Evolutionary conservation across 2,888 invertebrate genomes (phyloP).

Genomic region (Tortricodes alternella): DNA sequence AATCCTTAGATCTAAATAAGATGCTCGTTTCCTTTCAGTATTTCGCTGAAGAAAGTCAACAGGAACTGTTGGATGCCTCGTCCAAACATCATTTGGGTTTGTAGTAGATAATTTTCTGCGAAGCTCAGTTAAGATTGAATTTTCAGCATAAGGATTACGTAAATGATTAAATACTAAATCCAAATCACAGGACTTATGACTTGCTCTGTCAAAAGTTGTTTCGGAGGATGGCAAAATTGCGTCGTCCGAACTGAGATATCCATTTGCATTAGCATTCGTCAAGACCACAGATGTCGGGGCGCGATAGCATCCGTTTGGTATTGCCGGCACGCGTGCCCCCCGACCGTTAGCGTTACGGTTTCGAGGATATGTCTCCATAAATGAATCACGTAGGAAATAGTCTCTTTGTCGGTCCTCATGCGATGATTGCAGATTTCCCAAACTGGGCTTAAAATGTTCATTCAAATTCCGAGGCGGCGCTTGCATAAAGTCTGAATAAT

Average conservation of each 20-base stretch:
- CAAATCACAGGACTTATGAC: conserved; percentile 38
- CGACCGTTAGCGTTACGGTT: conserved; percentile 76
- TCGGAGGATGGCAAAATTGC: conserved; percentile 47
- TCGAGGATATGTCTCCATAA: conserved; percentile 73
- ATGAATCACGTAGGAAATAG: conserved; percentile 74
- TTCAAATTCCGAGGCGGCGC: conserved; percentile 49
- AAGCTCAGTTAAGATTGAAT: not conserved
- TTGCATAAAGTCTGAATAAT: conserved; percentile 47
- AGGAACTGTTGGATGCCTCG: not conserved
- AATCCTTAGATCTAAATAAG: conserved; percentile 40
- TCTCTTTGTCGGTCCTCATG: conserved; percentile 66
- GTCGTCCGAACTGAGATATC: conserved; percentile 52
- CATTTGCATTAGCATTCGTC: conserved; percentile 68
- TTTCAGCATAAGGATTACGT: not conserved
- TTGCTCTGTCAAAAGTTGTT: conserved; percentile 43
- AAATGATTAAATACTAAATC: conserved; percentile 1
- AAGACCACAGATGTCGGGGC: conserved; percentile 65
- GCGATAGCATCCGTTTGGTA: conserved; percentile 72
- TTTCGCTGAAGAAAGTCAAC: not conserved
- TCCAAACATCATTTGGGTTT: not conserved
- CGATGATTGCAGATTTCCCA: conserved; percentile 59
- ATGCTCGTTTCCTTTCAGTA: conserved; percentile 4
- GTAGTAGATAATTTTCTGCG: not conserved
- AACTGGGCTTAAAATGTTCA: conserved; percentile 49
- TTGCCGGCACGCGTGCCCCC: conserved; percentile 69